Base-by-base conservation (phyloP, 1,140 invertebrate genomes). In the Drosophila miranda region DNA sequence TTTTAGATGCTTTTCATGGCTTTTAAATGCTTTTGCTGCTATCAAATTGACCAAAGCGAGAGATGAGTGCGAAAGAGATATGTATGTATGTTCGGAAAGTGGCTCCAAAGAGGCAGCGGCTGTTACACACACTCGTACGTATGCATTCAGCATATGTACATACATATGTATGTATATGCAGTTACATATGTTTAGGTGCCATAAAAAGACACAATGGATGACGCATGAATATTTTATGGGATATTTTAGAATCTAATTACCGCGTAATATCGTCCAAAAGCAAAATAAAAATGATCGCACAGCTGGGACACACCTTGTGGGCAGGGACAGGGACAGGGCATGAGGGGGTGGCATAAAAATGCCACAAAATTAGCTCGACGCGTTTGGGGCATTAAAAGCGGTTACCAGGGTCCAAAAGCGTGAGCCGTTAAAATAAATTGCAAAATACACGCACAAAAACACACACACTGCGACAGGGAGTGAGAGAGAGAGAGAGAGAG, bases 211-310 rank as follows among this genome's bases (percentile, higher is more conserved):
- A 86, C 73, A 84, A 86, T 77, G 82, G 82, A 74, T 84, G 69
- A 86, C 67, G 66, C 63, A 77, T 86, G 60, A 77, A 84, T 86
- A 87, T 81, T 86, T 86, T 81, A 86, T 87, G 54, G 82, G 62
- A 87, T 87, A 86, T 86, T 86, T 86, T 86, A 86, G 87, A 86
- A 87, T 86, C 82, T 86, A 86, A 86, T 86, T 86, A 86, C 82
- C 82, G 74, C 67, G 58, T 64, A 87, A 86, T 81, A 87, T 68
- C 74, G 75, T 69, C 54, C 64, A 78, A 63, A 68, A 41, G 76
- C 61, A 74, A 61, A 79, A 53, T 45, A 50, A 53, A 70, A 48
- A 71, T 77, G 78, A 86, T 86, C 82, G 82, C 82, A 62, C 82
- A 86, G 82, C 82, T 86, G 82, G 82, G 82, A 82, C 74, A 44